Percentiles rank a stretch among this genome's conserved stretches.
phyloP scores from a whole-genome alignment of 2,113 vertebrate genomes.

The Mustela nigripes region DNA sequence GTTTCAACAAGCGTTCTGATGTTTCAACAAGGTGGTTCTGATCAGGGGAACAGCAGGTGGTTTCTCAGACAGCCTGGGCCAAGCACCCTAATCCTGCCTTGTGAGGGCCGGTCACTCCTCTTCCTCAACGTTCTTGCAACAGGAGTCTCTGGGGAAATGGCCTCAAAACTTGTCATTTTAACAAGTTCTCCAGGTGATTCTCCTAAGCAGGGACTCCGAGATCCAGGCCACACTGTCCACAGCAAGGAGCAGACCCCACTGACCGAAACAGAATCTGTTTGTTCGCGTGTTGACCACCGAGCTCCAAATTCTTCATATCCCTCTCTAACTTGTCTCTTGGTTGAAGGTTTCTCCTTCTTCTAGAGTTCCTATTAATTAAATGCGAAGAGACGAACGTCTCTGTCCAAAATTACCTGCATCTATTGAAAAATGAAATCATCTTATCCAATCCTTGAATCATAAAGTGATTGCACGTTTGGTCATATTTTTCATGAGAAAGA shows the following conservation, averaged over 20 bases:
- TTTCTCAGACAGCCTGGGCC: not conserved
- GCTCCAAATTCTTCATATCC: accelerated
- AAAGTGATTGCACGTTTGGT: not conserved
- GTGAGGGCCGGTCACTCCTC: accelerated
- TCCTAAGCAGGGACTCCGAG: too few species aligned
- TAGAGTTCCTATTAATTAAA: not conserved
- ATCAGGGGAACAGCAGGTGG: accelerated
- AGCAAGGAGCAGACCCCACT: not conserved
- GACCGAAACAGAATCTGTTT: accelerated
- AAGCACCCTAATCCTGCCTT: not conserved
- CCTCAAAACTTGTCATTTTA: not conserved
- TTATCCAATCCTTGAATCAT: not conserved
- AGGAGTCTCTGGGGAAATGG: not conserved
- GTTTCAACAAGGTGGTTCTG: not conserved
- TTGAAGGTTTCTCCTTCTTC: not conserved
- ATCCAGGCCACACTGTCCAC: accelerated
- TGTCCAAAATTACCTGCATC: not conserved
- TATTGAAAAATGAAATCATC: not conserved
- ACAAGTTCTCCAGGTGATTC: accelerated
- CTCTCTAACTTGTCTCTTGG: not conserved
- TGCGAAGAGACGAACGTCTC: not conserved
- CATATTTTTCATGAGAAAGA: not conserved
- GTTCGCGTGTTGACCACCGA: accelerated
- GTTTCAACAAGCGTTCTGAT: too few species aligned
- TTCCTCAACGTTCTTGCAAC: not conserved